These are phyloP conservation scores for Pavo muticus DNA, from an alignment of 2,113 vertebrate species.

Conservation along the genomic window DNA sequence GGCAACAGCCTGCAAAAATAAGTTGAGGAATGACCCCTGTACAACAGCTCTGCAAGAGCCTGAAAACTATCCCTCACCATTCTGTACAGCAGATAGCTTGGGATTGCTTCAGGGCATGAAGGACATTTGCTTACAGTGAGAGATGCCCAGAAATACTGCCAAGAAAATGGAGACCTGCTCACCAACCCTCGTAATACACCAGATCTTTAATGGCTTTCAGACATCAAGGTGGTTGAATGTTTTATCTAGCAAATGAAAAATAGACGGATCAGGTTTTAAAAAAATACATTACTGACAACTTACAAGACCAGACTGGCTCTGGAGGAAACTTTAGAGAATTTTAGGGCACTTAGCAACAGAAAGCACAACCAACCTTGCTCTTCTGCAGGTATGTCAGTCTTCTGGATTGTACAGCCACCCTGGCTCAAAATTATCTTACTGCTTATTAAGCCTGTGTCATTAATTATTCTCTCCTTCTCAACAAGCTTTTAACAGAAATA, in stretches of 20 bases:
- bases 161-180: not conserved
- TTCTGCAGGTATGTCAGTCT: not conserved
- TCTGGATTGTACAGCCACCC: not conserved
- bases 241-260: conserved; percentile 32
- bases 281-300: not conserved
- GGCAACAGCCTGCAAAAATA: not conserved
- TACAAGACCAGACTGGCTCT: not conserved
- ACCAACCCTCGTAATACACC: not conserved
- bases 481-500: not conserved
- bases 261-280: not conserved
- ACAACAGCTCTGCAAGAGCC: not conserved
- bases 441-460: not conserved
- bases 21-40: not conserved
- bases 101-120: not conserved
- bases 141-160: not conserved
- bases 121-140: not conserved
- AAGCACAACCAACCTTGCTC: not conserved
- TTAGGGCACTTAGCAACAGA: not conserved
- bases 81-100: not conserved
- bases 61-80: not conserved
- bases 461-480: not conserved
- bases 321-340: not conserved
- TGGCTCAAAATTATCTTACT: not conserved
- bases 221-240: not conserved
- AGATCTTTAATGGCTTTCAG: not conserved